These are phyloP conservation scores for Tympanoctomys barrerae DNA, from an alignment of 2,797 vertebrate genomes.

Conservation along the genomic window DNA sequence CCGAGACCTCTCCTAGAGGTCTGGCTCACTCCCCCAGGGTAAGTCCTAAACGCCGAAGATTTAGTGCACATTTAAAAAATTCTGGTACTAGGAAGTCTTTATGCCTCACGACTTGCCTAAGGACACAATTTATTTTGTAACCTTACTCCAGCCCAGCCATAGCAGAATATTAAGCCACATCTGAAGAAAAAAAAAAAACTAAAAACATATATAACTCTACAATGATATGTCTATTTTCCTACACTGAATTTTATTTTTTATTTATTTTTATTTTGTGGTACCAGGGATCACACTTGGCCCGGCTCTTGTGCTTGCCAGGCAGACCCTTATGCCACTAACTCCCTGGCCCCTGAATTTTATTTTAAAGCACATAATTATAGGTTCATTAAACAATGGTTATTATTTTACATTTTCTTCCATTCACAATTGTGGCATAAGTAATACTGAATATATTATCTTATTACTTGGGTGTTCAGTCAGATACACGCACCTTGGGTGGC, in stretches of 20 bases:
- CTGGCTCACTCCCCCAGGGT: neutral
- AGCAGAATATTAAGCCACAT: neutral
- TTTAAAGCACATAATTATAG: constrained; percentile 41
- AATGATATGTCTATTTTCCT: neutral
- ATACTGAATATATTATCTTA: constrained; percentile 17
- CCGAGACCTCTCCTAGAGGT: neutral
- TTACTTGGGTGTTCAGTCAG: neutral
- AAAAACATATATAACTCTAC: constrained; percentile 1
- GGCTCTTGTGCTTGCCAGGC: no score
- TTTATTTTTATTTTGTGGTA: no score
- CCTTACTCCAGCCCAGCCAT: neutral
- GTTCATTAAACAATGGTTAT: constrained; percentile 35
- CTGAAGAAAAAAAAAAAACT: constrained; percentile 8
- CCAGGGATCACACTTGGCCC: no score
- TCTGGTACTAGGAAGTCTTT: constrained; percentile 14
- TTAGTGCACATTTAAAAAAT: constrained; percentile 37
- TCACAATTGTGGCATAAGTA: constrained; percentile 4
- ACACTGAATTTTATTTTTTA: neutral
- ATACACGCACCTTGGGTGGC: constrained; percentile 92
- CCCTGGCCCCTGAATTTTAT: neutral
- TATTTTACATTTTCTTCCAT: constrained; percentile 58
- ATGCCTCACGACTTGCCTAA: neutral
- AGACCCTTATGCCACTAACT: no score
- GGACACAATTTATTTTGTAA: constrained; percentile 24
- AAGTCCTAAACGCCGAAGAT: constrained; percentile 16